phyloP scores from a whole-genome alignment of 1,140 invertebrate genomes.

The Pseudobourletiella spinata region DNA sequence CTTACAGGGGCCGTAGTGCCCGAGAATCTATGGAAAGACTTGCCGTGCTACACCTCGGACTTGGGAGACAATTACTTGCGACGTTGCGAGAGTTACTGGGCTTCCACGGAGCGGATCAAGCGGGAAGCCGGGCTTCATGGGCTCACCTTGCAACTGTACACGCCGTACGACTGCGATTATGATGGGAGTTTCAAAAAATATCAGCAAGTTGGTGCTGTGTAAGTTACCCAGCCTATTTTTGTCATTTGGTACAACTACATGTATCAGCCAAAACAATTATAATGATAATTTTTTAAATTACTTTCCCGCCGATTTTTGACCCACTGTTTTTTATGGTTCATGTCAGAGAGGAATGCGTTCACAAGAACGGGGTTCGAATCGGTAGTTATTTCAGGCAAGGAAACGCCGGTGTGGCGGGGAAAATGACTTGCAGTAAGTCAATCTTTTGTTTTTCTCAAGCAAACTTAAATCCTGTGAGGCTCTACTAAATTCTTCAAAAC shows the following conservation, averaged over 20 bases:
- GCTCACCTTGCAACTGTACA: constrained; percentile 42
- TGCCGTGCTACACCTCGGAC: constrained; percentile 22
- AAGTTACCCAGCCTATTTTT: no score
- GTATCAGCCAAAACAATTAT: no score
- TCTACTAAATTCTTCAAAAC: not conserved
- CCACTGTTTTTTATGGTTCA: no score
- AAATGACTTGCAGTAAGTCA: constrained; percentile 50
- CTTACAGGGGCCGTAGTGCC: constrained; percentile 26
- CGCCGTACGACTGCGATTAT: constrained; percentile 46
- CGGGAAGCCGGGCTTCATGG: constrained; percentile 29
- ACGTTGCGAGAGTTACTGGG: constrained; percentile 30
- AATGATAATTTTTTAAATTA: no score
- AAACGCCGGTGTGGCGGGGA: not conserved
- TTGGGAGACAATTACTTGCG: constrained; percentile 18
- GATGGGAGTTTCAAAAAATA: constrained; percentile 52
- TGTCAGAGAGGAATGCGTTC: constrained; percentile 49
- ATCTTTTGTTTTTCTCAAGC: not conserved
- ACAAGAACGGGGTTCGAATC: constrained; percentile 45
- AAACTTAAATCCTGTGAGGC: no score
- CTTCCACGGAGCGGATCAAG: constrained; percentile 9
- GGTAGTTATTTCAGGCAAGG: constrained; percentile 41
- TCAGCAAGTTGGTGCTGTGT: constrained; percentile 46
- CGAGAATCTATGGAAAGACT: constrained; percentile 24
- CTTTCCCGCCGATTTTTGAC: no score
- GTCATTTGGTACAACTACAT: no score